These are phyloP conservation scores for Acrocyrtus sp. DNA, from an alignment of 2,888 invertebrate species.

Conservation along the genomic window DNA sequence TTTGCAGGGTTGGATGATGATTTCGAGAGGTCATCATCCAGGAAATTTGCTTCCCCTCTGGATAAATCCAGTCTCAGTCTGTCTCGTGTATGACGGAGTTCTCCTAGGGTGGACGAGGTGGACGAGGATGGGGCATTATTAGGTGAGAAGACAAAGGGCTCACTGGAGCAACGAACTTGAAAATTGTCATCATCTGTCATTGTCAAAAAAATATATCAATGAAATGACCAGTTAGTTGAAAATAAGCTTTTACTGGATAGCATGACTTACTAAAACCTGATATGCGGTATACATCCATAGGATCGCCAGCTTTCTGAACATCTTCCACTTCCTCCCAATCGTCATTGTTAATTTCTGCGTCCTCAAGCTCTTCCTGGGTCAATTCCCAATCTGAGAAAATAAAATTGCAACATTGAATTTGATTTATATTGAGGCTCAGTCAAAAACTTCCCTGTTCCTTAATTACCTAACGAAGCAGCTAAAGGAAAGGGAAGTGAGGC, in stretches of 20 bases:
- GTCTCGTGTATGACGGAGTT: constrained; percentile 78
- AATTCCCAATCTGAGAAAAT: constrained; percentile 60
- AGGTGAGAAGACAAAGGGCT: constrained; percentile 56
- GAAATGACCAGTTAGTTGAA: neutral
- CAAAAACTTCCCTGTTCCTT: too few relatives aligned
- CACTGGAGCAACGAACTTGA: constrained; percentile 54
- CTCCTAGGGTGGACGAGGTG: constrained; percentile 69
- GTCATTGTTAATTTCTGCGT: constrained; percentile 53
- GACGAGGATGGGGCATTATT: neutral
- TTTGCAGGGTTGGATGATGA: constrained; percentile 37
- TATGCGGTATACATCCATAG: constrained; percentile 62
- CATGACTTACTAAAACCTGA: constrained; percentile 57
- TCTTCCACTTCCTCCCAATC: constrained; percentile 59
- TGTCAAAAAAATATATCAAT: neutral
- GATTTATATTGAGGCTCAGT: too few relatives aligned
- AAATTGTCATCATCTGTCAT: constrained; percentile 43
- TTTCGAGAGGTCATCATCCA: constrained; percentile 50
- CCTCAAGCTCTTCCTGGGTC: constrained; percentile 62
- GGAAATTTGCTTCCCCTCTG: constrained; percentile 58
- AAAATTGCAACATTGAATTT: too few relatives aligned
- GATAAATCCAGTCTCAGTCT: constrained; percentile 76
- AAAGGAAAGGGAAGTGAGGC: constrained; percentile 13
- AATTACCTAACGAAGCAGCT: constrained; percentile 19
- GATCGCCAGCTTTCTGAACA: constrained; percentile 45
- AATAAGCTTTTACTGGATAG: too few relatives aligned